Evolutionary conservation across 2,888 invertebrate genomes (phyloP).

Genomic region (Clostera curtula): DNA sequence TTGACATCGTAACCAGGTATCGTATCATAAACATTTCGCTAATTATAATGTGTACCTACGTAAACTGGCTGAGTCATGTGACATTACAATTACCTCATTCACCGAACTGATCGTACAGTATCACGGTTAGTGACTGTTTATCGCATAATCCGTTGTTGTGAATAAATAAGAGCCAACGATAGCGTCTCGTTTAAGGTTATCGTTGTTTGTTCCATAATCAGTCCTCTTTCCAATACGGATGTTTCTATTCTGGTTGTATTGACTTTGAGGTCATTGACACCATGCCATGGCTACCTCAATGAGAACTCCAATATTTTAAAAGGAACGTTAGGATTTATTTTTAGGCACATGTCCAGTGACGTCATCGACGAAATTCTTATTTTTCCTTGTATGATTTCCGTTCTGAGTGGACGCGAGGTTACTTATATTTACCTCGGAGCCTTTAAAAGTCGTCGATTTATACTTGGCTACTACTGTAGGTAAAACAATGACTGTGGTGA

Average conservation of each 20-base stretch:
- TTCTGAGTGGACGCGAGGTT: too few relatives aligned
- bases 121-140: constrained; percentile 22
- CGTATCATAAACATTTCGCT: constrained; percentile 25
- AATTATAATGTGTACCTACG: constrained; percentile 24
- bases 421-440: too few relatives aligned
- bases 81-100: constrained; percentile 29
- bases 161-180: constrained; percentile 19
- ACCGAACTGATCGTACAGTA: constrained; percentile 24
- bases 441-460: too few relatives aligned
- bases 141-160: constrained; percentile 19
- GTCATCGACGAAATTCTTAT: too few relatives aligned
- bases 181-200: constrained; percentile 21
- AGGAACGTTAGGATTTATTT: too few relatives aligned
- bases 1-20: constrained; percentile 69
- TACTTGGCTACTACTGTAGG: too few relatives aligned
- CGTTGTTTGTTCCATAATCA: constrained; percentile 17
- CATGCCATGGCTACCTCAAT: background rate
- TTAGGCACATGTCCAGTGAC: too few relatives aligned
- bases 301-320: too few relatives aligned
- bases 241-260: constrained; percentile 10
- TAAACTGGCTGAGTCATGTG: constrained; percentile 31
- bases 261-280: constrained; percentile 21
- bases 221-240: constrained; percentile 5
- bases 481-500: too few relatives aligned
- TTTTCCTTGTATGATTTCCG: too few relatives aligned